phyloP scores from a whole-genome alignment of 2,113 vertebrate genomes.

The Sceloporus tristichus region DNA sequence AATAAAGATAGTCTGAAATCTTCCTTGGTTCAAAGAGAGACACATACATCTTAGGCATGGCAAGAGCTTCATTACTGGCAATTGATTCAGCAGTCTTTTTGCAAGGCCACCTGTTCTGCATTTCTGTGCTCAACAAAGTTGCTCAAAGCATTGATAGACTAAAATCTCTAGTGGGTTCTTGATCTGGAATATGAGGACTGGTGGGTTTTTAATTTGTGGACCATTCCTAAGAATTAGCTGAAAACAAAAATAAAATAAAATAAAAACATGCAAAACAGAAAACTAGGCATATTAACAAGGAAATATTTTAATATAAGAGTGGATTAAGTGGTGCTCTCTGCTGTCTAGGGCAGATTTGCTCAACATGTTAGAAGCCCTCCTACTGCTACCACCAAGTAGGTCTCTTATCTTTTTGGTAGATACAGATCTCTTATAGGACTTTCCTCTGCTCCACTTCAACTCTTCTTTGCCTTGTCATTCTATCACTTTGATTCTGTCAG shows the following conservation, averaged over 20 bases:
- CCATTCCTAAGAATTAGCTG: background rate
- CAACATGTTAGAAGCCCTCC: too few species aligned
- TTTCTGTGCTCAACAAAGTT: background rate
- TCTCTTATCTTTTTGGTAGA: too few species aligned
- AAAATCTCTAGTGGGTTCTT: background rate
- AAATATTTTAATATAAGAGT: too few species aligned
- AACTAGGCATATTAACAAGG: too few species aligned
- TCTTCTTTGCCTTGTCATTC: too few species aligned
- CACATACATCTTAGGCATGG: background rate
- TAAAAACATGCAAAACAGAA: too few species aligned
- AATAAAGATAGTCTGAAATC: background rate
- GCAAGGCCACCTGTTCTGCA: background rate
- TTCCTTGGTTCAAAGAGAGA: background rate
- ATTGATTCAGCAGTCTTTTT: background rate
- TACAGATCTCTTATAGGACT: too few species aligned
- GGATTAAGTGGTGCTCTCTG: too few species aligned
- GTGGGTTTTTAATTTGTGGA: background rate
- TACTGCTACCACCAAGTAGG: too few species aligned
- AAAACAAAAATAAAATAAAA: background rate
- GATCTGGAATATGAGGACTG: background rate
- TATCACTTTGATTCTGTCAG: too few species aligned
- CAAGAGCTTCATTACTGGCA: background rate
- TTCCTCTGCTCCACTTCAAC: too few species aligned
- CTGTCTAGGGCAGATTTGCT: too few species aligned
- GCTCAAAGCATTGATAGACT: background rate